A percentile compares a stretch with the other conserved stretches of the same genome.
These are phyloP conservation scores for Drosophila helvetica DNA, from an alignment of 2,888 invertebrate genomes.

Conservation along the genomic window DNA sequence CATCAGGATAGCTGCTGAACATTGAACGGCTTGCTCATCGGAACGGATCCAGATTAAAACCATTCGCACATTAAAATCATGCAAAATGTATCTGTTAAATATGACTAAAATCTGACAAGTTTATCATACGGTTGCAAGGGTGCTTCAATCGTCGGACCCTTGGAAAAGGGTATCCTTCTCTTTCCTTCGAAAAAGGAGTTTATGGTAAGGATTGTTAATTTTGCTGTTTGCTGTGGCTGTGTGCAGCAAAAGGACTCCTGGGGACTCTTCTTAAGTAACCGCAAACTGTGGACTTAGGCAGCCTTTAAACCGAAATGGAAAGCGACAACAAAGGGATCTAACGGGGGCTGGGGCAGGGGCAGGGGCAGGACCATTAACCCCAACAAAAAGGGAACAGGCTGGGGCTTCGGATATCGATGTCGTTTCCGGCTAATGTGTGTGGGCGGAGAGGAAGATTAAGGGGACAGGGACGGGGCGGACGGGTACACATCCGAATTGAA, in stretches of 20 bases:
- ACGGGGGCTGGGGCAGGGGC: constrained; percentile 15
- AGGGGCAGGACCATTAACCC: constrained; percentile 42
- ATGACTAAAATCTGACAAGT: background rate
- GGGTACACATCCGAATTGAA: constrained; percentile 29
- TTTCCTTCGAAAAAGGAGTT: constrained; percentile 36
- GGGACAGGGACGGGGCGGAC: background rate
- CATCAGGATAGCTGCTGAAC: too few species aligned
- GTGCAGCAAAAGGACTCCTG: constrained; percentile 9
- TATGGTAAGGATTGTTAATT: constrained; percentile 60
- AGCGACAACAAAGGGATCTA: constrained; percentile 35
- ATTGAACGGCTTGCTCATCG: too few species aligned
- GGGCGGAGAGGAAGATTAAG: constrained; percentile 3
- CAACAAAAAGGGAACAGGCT: constrained; percentile 40
- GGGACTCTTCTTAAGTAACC: constrained; percentile 47
- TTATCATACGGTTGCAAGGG: background rate
- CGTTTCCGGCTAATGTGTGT: constrained; percentile 69
- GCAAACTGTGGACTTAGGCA: constrained; percentile 51
- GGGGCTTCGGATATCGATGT: constrained; percentile 61
- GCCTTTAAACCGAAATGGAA: constrained; percentile 60
- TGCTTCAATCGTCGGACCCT: background rate
- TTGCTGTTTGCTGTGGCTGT: constrained; percentile 19
- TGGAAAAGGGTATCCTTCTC: background rate
- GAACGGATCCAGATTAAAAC: too few species aligned
- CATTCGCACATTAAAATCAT: too few species aligned
- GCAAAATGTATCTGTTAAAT: too few species aligned